These are phyloP conservation scores for Phoenicopterus ruber DNA, from an alignment of 2,113 vertebrate species.

Conservation along the genomic window DNA sequence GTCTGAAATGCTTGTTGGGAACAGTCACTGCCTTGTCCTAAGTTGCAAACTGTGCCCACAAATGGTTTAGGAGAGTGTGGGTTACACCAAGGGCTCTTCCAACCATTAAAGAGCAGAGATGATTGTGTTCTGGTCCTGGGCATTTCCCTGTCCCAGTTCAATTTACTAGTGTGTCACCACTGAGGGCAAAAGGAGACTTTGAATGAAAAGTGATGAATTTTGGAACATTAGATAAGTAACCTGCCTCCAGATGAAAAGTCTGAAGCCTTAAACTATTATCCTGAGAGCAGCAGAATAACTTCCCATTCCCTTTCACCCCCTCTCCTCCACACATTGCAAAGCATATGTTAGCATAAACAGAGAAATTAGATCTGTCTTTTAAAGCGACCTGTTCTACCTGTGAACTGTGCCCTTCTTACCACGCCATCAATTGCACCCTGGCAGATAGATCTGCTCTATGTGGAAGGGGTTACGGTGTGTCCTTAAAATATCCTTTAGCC, in stretches of 20 bases:
- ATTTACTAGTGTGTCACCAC: background rate
- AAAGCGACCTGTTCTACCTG: background rate
- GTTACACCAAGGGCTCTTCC: background rate
- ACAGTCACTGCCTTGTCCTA: background rate
- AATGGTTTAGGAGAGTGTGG: background rate
- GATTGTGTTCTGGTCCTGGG: background rate
- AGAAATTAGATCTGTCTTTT: background rate
- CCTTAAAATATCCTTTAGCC: conserved; percentile 56
- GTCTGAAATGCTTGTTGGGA: background rate
- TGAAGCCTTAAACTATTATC: background rate
- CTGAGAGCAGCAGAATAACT: background rate
- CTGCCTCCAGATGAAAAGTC: background rate
- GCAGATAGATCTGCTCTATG: background rate
- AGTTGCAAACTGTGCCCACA: background rate
- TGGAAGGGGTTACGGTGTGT: background rate
- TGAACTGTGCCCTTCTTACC: background rate
- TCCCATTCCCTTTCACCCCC: background rate
- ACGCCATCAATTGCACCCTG: background rate
- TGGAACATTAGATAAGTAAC: background rate
- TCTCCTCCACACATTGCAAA: background rate
- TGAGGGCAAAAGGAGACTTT: background rate
- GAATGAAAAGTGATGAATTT: background rate
- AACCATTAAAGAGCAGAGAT: background rate
- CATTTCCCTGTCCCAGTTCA: background rate
- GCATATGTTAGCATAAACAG: background rate